Base-by-base conservation (phyloP, 1,140 invertebrate genomes). In the Glossosoma conforme region DNA sequence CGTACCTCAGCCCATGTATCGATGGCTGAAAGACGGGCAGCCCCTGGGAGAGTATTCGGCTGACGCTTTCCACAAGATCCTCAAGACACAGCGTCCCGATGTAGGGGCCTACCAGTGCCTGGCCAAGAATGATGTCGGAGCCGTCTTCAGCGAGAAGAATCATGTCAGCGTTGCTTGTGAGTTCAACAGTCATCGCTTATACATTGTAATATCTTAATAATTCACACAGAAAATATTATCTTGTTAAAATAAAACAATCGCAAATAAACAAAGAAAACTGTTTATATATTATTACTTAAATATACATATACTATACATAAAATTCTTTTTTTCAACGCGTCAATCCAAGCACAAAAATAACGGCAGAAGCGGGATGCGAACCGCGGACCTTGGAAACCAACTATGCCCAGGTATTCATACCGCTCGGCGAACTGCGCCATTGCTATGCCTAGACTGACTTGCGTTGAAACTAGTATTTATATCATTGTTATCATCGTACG, bases 31-130 rank as follows among this genome's bases (percentile, higher is more conserved):
- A 71, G 88, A 96, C 66, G 87, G 86, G 4, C 60, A 78, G 35
- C 79, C 83, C 25, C 68, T 91, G 38, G 83, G 81, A 25, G 84
- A 86, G 59, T 86, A 86, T 61, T 80, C 83, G 30, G 80, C 81
- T 4, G 87, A 89, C 62, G 77, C 84, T 60, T 90, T 87, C 66
- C 87, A 87, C 67, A 84, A 87, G 63, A 91, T 95, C 50, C 78
- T 83, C 52, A 86, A 83, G 59, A 84, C 89, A 1, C 80, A 81
- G 44, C 75, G 83, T 21, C 78, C 84, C 44, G 89, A 95, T 69
- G 85, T 86, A 21, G 93, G 92, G 11, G 81, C 84, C 24, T 97
- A 96, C 69, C 86, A 92, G 64, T 96, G 92, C 72, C 82, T 93
- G 37, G 92, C 92, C 8, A 82, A 81, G 48, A 96, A 95, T 69